Evolutionary conservation across 2,113 vertebrate species (phyloP), one percentile per base, ranked within the genome.

Genomic region (Macrotus californicus): DNA sequence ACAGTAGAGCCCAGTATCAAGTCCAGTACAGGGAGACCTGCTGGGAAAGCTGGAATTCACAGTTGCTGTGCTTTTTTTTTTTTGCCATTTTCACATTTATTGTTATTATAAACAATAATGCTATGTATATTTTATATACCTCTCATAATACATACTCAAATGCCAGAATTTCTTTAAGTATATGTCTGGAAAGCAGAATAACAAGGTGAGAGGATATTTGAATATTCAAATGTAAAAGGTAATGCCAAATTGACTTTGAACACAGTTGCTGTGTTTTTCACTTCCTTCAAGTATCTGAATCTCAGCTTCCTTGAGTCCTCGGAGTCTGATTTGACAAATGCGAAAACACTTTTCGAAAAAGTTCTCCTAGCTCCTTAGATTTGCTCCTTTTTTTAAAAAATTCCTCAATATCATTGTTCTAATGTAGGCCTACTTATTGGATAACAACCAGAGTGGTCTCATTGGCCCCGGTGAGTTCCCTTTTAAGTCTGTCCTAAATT

Each of bases 401-500:
- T 24, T 52, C 52, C 26, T 89, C 34, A 52, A 56, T 89, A 6
- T 82, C 14, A 59, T 36, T 6, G 10, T 90, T 96, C 64, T 94
- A 92, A 73, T 89, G 59, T 52, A 96, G 76, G 64, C 80, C 66
- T 87, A 13, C 59, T 87, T 75, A 59, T 82, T 83, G 50, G 4
- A 8, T 80, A 50, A 50, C 76, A 26, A 81, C 59, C 36, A 82
- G 46, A 86, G 64, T 95, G 46, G 14, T 87, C 34, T 70, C 64
- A 52, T 16, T 92, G 46, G 77, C 48, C 39, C 67, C 73, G 73
- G 39, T 92, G 66, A 77, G 19, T 93, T 85, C 29, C 31, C 81
- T 73, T 50, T 94, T 94, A 66, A 87, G 12, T 64, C 21, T 90
- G 9, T 92, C 31, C 86, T 54, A 77, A 72, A 86, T 70, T 96